Percentiles rank a stretch among this genome's conserved stretches.
phyloP scores from a whole-genome alignment of 2,797 vertebrate genomes.

The Oryzias sinensis region DNA sequence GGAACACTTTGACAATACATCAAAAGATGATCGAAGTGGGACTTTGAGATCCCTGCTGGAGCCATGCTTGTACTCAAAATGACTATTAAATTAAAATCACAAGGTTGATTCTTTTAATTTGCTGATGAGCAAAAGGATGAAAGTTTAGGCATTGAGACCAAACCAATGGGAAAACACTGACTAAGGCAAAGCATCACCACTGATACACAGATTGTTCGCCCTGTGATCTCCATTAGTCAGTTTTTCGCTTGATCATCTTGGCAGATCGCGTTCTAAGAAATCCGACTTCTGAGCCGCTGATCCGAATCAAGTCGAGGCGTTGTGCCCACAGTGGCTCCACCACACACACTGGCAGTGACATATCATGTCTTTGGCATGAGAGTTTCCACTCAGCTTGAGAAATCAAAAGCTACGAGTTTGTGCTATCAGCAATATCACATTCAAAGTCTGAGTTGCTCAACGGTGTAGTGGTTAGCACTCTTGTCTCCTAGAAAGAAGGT shows the following conservation, averaged over 20 bases:
- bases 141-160: neutral
- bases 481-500: too few relatives aligned
- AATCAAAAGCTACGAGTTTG: too few relatives aligned
- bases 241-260: neutral
- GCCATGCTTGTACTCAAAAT: too few relatives aligned
- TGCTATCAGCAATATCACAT: too few relatives aligned
- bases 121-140: neutral
- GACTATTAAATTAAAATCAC: neutral
- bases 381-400: too few relatives aligned
- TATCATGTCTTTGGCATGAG: too few relatives aligned
- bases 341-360: too few relatives aligned
- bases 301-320: neutral
- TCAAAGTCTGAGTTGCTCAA: too few relatives aligned
- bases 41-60: too few relatives aligned
- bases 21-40: too few relatives aligned
- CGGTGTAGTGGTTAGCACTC: too few relatives aligned
- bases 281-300: neutral
- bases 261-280: neutral
- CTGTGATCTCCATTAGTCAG: neutral
- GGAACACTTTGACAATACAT: too few relatives aligned
- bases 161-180: slow-evolving; percentile 1
- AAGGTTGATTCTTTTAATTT: neutral
- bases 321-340: neutral
- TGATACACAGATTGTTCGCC: neutral
- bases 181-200: slow-evolving; percentile 3